Base-by-base conservation (phyloP, 2,888 invertebrate species). In the Oligia strigilis region DNA sequence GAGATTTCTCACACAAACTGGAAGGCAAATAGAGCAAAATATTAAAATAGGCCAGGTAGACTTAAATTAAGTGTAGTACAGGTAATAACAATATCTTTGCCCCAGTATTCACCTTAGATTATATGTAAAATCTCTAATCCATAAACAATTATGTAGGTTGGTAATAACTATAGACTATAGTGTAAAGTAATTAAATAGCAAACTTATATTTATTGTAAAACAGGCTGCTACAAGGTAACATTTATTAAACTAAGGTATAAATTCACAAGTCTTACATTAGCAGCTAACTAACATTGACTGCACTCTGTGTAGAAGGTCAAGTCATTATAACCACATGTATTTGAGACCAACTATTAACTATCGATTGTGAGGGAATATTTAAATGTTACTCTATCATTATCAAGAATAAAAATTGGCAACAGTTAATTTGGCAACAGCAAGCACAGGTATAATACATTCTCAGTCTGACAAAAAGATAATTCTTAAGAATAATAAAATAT, bases 381-480 rank as follows among this genome's bases (percentile, higher is more conserved):
- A 77, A 82, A 83, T 78, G 79, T 85, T 86, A 89, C 58, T 84
- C 76, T 79, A 84, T 77, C 74, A 83, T 81, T 85, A 86, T 87
- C 78, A 82, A 83, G 81, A 86, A 86, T 86, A 87, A 83, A 82
- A 92, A 93, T 95, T 95, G 95, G 94, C 94, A 94, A 93, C 93
- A 82, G 89, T 91, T 88, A 91, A 91, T 94, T 95, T 95, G 95
- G 95, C 95, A 93, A 92, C 91, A 92, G 91, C 90, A 94, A 93
- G 92, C 92, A 89, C 85, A 90, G 87, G 88, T 91, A 92, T 90
- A 88, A 92, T 90, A 88, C 86, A 88, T 85, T 83, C 79, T 93
- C 92, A 93, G 92, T 93, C 92, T 91, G 91, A 87, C 77, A 80
- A 83, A 81, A 88, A 84, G 78, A 83, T 85, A 85, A 86, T 81